phyloP scores from a whole-genome alignment of 1,140 invertebrate species.

The Gyrodactylus bullatarudis region DNA sequence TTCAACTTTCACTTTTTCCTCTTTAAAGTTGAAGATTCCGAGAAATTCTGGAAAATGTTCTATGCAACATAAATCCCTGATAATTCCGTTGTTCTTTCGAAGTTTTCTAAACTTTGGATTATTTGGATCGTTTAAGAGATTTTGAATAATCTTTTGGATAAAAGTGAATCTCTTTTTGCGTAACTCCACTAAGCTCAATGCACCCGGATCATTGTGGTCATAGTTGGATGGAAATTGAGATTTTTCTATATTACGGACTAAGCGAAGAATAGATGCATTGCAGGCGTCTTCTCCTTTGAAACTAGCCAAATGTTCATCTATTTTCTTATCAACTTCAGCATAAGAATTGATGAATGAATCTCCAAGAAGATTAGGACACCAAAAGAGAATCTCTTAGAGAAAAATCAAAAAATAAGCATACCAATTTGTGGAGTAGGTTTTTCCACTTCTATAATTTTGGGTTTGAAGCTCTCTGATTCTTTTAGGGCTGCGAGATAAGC shows the following conservation, averaged over 20 bases:
- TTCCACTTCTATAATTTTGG: too few relatives aligned
- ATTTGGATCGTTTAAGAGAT: background rate
- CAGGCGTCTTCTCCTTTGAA: background rate
- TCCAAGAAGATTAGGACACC: background rate
- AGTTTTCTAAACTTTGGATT: background rate
- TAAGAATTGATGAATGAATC: background rate
- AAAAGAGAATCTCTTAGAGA: background rate
- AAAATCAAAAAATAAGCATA: too few relatives aligned
- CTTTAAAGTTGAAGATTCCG: background rate
- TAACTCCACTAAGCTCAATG: background rate
- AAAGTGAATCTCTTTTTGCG: background rate
- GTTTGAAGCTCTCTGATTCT: too few relatives aligned
- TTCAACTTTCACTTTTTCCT: background rate
- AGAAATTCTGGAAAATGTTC: background rate
- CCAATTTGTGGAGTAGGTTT: too few relatives aligned
- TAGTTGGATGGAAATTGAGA: background rate
- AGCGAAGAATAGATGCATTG: background rate
- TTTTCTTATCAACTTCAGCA: background rate
- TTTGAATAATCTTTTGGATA: background rate
- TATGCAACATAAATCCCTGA: background rate
- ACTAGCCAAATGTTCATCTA: background rate
- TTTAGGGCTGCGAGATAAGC: too few relatives aligned
- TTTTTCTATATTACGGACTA: background rate
- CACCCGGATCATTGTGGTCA: background rate
- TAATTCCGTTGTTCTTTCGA: background rate